Percentiles rank a stretch among this genome's conserved stretches.
phyloP scores from a whole-genome alignment of 2,888 invertebrate genomes.

The Callyntrura sp. region DNA sequence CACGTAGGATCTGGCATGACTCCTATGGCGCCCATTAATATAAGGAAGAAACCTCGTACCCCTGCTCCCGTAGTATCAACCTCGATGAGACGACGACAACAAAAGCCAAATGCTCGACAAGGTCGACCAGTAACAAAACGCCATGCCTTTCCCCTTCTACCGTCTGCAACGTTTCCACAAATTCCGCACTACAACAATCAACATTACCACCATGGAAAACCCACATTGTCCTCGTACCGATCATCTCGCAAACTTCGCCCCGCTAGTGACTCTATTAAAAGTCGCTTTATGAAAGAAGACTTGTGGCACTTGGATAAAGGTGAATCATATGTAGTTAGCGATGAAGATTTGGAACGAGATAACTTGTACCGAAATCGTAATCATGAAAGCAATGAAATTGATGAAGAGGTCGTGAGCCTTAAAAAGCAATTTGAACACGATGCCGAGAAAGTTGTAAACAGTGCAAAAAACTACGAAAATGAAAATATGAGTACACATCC shows the following conservation, averaged over 20 bases:
- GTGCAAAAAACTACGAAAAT: not conserved
- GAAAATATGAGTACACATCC: not conserved
- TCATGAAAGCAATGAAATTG: constrained; percentile 41
- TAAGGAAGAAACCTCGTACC: not conserved
- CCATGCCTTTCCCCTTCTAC: not conserved
- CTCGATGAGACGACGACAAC: not conserved
- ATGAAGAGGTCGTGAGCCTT: constrained; percentile 5
- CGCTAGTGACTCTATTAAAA: constrained; percentile 2
- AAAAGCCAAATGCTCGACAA: constrained; percentile 1
- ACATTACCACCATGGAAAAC: too few species aligned
- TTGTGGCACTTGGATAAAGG: constrained; percentile 70
- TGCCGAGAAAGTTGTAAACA: constrained; percentile 43
- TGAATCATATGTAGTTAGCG: constrained; percentile 25
- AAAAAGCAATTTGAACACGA: constrained; percentile 9
- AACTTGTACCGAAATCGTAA: not conserved
- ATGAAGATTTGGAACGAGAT: constrained; percentile 46
- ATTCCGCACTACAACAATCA: not conserved
- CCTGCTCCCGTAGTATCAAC: too few species aligned
- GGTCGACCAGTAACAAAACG: constrained; percentile 25
- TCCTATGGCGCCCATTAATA: not conserved
- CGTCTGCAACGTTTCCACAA: not conserved
- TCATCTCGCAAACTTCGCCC: not conserved
- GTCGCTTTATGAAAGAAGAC: constrained; percentile 56
- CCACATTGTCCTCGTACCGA: constrained; percentile 9
- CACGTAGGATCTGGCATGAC: not conserved